Evolutionary conservation across 30 jellyfish, hydroid and myxozoan species (phyloP).

Genomic region (Turritopsis rubra): DNA sequence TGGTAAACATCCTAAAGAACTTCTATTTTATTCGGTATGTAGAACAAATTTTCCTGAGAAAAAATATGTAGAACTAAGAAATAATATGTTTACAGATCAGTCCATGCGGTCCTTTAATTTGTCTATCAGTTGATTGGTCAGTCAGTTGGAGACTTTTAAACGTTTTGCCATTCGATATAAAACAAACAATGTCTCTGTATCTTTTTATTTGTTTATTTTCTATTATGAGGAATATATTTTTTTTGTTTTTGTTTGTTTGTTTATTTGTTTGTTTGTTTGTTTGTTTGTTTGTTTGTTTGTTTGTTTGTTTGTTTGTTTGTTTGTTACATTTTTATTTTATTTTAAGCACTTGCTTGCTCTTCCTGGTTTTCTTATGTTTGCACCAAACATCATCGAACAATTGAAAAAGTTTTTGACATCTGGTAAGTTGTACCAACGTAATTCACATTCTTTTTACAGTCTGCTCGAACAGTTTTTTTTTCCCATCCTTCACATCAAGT

Average conservation of each 20-base stretch:
- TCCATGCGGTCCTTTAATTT: too few species aligned
- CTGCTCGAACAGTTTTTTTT: too few species aligned
- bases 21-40: slow-evolving; percentile 68
- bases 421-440: slow-evolving; percentile 49
- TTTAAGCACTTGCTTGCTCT: slow-evolving; percentile 73
- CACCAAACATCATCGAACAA: slow-evolving; percentile 54
- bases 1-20: slow-evolving; percentile 85
- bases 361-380: slow-evolving; percentile 63
- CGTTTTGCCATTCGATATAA: too few species aligned
- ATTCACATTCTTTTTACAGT: too few species aligned
- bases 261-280: not conserved
- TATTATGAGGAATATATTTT: not conserved
- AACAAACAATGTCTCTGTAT: too few species aligned
- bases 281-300: not conserved
- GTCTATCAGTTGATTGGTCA: too few species aligned
- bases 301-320: not conserved
- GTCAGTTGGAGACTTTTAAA: too few species aligned
- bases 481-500: too few species aligned
- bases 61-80: too few species aligned
- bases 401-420: slow-evolving; percentile 47
- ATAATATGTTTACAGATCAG: too few species aligned
- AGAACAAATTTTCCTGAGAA: not conserved
- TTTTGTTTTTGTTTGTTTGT: not conserved
- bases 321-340: not conserved
- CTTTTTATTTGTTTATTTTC: too few species aligned